These are phyloP conservation scores for Ditula angustiorana DNA, from an alignment of 2,888 invertebrate genomes.

Conservation along the genomic window DNA sequence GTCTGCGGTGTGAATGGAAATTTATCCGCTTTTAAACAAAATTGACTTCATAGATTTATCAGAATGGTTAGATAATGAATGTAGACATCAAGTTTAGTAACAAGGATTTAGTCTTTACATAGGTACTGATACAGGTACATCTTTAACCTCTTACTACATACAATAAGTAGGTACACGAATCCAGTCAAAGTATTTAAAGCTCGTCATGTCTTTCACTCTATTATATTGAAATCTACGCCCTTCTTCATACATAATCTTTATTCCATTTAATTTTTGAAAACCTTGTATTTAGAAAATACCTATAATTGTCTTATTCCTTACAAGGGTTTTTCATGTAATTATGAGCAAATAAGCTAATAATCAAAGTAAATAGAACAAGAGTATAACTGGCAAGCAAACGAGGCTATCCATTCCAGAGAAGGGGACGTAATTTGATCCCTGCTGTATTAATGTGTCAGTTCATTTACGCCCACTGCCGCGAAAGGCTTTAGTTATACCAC, in stretches of 20 bases:
- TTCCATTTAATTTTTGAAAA: too few species aligned
- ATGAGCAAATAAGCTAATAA: background rate
- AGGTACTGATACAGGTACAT: too few species aligned
- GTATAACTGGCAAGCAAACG: conserved; percentile 39
- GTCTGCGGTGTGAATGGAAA: conserved; percentile 68
- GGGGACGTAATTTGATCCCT: conserved; percentile 31
- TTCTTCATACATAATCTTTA: too few species aligned
- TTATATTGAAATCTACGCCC: too few species aligned
- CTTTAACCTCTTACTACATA: too few species aligned
- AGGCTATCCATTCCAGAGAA: conserved; percentile 46
- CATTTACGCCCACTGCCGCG: conserved; percentile 19
- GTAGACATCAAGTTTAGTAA: background rate
- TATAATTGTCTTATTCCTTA: background rate
- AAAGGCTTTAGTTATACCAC: conserved; percentile 1
- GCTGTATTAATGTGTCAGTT: conserved; percentile 28
- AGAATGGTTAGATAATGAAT: background rate
- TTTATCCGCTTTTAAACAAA: conserved; percentile 51
- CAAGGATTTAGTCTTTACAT: too few species aligned
- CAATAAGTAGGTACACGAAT: too few species aligned
- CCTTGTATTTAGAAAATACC: too few species aligned
- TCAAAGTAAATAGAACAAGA: conserved; percentile 17
- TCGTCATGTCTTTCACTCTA: too few species aligned
- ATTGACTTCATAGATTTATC: conserved; percentile 9
- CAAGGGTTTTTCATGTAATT: background rate
- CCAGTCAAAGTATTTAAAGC: too few species aligned